Evolutionary conservation across 1,140 invertebrate genomes (phyloP).

Genomic region (roundworm (Caenorhabditis elegans)): WBcel235 BX284602.5:6356501-6357000

Average conservation of each 20-base stretch:
- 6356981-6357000: conserved; percentile 24
- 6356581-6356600: neutral
- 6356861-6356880: conserved; percentile 6
- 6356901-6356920: neutral
- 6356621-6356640: neutral
- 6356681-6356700: neutral
- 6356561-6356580: neutral
- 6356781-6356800: conserved; percentile 15
- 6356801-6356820: neutral
- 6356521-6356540: neutral
- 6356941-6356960: conserved; percentile 26
- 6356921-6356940: conserved; percentile 40
- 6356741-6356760: too few species aligned
- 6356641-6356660: conserved; percentile 36
- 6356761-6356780: conserved; percentile 17
- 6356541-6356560: neutral
- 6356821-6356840: neutral
- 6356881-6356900: conserved; percentile 11
- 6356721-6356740: neutral
- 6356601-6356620: conserved; percentile 15
- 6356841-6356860: neutral
- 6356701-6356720: conserved; percentile 10
- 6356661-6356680: conserved; percentile 35
- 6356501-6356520: too few species aligned
- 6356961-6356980: conserved; percentile 44